phyloP scores from a whole-genome alignment of 2,888 invertebrate genomes.

The Cryptocephalus moraei region DNA sequence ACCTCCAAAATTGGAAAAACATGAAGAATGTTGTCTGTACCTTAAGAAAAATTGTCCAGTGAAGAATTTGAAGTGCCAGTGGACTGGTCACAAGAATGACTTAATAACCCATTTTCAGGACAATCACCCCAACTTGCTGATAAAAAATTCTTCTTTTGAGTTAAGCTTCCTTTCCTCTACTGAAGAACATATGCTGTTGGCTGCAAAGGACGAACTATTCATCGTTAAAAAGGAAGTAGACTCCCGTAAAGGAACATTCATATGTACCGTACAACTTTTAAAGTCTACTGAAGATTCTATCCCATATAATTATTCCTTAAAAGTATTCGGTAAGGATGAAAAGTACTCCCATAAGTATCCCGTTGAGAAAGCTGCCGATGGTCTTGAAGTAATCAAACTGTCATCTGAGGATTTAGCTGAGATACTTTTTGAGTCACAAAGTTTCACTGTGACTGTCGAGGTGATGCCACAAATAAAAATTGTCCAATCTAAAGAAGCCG shows the following conservation, averaged over 20 bases:
- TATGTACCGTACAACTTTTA: constrained; percentile 14
- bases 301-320: constrained; percentile 11
- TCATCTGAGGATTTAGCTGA: not conserved
- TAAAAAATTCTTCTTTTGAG: constrained; percentile 23
- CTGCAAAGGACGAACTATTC: constrained; percentile 21
- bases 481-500: not conserved
- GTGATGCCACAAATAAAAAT: constrained; percentile 4
- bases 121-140: constrained; percentile 19
- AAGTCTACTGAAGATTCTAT: constrained; percentile 8
- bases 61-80: constrained; percentile 21
- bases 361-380: constrained; percentile 5
- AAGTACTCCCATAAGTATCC: constrained; percentile 8
- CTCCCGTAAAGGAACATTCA: constrained; percentile 9
- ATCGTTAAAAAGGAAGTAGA: constrained; percentile 22
- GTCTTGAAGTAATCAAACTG: constrained; percentile 17
- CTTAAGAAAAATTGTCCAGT: constrained; percentile 23
- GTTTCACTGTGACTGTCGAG: constrained; percentile 13
- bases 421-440: constrained; percentile 10
- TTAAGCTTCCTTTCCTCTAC: constrained; percentile 22
- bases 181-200: constrained; percentile 22
- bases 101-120: constrained; percentile 24
- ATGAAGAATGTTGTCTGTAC: constrained; percentile 24
- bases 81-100: constrained; percentile 24
- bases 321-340: constrained; percentile 6
- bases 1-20: constrained; percentile 17